Evolutionary conservation across 2,113 vertebrate genomes (phyloP).

Genomic region (Greenwoodochromis staneri): DNA sequence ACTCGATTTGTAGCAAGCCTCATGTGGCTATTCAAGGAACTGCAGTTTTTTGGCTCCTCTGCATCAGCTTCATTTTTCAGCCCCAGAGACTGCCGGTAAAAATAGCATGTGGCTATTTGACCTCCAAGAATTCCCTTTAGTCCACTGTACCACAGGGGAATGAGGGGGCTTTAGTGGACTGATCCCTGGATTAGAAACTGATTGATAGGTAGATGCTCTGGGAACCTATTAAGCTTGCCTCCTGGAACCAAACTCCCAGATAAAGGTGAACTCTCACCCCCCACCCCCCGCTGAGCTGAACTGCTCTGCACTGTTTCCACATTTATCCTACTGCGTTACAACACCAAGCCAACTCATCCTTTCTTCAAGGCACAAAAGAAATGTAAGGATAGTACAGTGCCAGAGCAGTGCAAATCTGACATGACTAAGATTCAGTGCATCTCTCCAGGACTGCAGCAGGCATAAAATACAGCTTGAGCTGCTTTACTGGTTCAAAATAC

Average conservation of each 20-base stretch:
- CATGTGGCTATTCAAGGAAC: neutral
- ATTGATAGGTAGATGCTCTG: neutral
- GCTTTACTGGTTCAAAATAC: neutral
- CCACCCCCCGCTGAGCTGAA: neutral
- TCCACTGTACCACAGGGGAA: neutral
- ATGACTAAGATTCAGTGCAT: neutral
- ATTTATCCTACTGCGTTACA: neutral
- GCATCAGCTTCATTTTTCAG: neutral
- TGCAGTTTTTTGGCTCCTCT: neutral
- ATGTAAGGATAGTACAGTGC: neutral
- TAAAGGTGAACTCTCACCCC: neutral
- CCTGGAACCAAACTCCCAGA: neutral
- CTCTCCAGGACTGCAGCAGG: neutral
- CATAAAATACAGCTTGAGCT: neutral
- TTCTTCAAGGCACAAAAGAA: neutral
- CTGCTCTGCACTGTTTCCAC: neutral
- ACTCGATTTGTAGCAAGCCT: neutral
- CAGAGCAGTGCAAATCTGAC: neutral
- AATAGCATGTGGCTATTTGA: neutral
- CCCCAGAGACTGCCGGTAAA: neutral
- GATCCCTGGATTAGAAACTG: constrained; percentile 7
- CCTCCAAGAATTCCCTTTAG: neutral
- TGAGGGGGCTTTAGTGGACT: neutral
- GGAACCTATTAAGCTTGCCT: neutral
- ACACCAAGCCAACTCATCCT: neutral